These are phyloP conservation scores for Augiades crinisus DNA, from an alignment of 2,888 invertebrate species.

Conservation along the genomic window DNA sequence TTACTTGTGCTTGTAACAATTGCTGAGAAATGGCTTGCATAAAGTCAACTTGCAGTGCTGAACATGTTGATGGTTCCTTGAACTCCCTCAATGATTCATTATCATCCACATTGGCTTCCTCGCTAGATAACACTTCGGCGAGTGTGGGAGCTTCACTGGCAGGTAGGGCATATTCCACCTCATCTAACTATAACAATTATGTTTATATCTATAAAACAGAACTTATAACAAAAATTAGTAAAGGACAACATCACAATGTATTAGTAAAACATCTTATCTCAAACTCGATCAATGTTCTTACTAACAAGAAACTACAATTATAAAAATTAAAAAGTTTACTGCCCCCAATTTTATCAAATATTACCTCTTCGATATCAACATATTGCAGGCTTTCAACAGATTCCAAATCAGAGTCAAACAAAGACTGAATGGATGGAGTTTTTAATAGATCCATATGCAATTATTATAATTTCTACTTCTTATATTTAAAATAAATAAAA, in stretches of 20 bases:
- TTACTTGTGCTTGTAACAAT: slow-evolving; percentile 90
- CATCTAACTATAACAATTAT: slow-evolving; percentile 69
- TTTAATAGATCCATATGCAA: slow-evolving; percentile 65
- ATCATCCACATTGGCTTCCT: slow-evolving; percentile 47
- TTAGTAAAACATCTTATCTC: background rate
- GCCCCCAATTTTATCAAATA: too few species aligned
- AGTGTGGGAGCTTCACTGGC: slow-evolving; percentile 70
- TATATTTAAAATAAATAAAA: too few species aligned
- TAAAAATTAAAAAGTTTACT: too few species aligned
- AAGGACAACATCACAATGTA: background rate
- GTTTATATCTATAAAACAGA: too few species aligned
- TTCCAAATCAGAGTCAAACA: slow-evolving; percentile 84
- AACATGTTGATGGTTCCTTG: slow-evolving; percentile 60
- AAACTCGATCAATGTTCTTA: too few species aligned
- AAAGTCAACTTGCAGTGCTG: slow-evolving; percentile 76
- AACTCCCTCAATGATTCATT: slow-evolving; percentile 39
- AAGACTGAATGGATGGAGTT: slow-evolving; percentile 78
- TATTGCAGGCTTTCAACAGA: slow-evolving; percentile 86
- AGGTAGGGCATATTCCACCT: slow-evolving; percentile 73
- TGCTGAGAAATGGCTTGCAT: slow-evolving; percentile 95
- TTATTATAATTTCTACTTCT: too few species aligned
- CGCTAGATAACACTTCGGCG: slow-evolving; percentile 61
- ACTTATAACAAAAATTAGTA: too few species aligned
- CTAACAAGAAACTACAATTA: too few species aligned
- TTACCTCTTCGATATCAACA: slow-evolving; percentile 86